A percentile compares a stretch with the other conserved stretches of the same genome.
phyloP scores from a whole-genome alignment of 2,888 invertebrate species.

The Cordilura impudica region DNA sequence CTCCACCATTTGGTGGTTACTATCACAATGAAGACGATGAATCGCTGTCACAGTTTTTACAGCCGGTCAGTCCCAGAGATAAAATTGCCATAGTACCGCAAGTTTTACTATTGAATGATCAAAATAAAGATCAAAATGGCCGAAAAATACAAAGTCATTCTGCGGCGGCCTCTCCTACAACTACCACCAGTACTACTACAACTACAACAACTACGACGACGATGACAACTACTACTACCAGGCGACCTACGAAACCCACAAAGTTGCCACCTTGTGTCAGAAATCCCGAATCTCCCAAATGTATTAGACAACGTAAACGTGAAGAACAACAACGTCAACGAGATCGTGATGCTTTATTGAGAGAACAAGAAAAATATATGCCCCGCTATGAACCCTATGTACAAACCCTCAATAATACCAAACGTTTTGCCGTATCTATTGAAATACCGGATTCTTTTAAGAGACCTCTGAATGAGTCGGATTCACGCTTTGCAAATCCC shows the following conservation, averaged over 20 bases:
- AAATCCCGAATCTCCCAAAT: slow-evolving; percentile 74
- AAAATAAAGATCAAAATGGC: slow-evolving; percentile 64
- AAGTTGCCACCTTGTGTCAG: slow-evolving; percentile 73
- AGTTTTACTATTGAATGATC: slow-evolving; percentile 75
- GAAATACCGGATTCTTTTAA: slow-evolving; percentile 76
- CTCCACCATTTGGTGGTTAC: slow-evolving; percentile 69
- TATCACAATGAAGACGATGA: slow-evolving; percentile 71
- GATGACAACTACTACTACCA: slow-evolving; percentile 62
- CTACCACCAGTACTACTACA: slow-evolving; percentile 56
- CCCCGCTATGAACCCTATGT: slow-evolving; percentile 73
- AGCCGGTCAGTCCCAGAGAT: slow-evolving; percentile 66
- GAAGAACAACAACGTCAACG: slow-evolving; percentile 74
- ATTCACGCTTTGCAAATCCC: slow-evolving; percentile 38
- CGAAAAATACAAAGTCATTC: slow-evolving; percentile 50
- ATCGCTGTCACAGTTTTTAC: slow-evolving; percentile 66
- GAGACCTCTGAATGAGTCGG: slow-evolving; percentile 65
- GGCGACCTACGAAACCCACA: slow-evolving; percentile 70
- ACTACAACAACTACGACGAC: slow-evolving; percentile 62
- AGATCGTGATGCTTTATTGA: slow-evolving; percentile 73
- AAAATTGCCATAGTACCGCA: slow-evolving; percentile 75
- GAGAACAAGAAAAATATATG: slow-evolving; percentile 72
- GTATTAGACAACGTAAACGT: slow-evolving; percentile 73
- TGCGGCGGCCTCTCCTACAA: slow-evolving; percentile 39
- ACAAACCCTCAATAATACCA: slow-evolving; percentile 75
- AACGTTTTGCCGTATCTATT: slow-evolving; percentile 75